These are phyloP conservation scores for Tanypteryx hageni DNA, from an alignment of 2,888 invertebrate species.

Conservation along the genomic window DNA sequence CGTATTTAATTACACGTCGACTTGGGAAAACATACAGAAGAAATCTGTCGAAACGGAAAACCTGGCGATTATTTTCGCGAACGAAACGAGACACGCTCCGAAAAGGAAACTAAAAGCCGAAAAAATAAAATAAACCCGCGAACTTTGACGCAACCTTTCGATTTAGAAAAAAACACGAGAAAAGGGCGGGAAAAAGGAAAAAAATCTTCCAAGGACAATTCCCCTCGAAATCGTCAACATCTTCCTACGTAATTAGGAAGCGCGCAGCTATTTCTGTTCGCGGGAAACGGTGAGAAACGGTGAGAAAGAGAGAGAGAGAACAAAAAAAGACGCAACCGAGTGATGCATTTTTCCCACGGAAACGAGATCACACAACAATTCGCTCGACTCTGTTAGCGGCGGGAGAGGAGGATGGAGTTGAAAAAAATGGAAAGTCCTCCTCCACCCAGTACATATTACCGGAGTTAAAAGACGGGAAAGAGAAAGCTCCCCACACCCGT, in stretches of 20 bases:
- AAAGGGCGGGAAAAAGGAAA: not conserved
- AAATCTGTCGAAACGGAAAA: not conserved
- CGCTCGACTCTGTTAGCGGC: not conserved
- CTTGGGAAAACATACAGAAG: too few species aligned
- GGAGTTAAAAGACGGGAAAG: slow-evolving; percentile 6
- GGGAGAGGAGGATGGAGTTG: not conserved
- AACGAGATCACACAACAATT: slow-evolving; percentile 21
- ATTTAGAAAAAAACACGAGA: not conserved
- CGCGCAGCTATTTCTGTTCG: slow-evolving; percentile 20
- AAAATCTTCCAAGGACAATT: slow-evolving; percentile 34
- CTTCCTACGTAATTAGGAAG: slow-evolving; percentile 42
- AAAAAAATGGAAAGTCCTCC: slow-evolving; percentile 7
- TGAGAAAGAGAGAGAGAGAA: not conserved
- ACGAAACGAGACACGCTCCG: not conserved
- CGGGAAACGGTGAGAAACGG: slow-evolving; percentile 1
- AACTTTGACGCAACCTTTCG: not conserved
- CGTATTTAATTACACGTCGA: too few species aligned
- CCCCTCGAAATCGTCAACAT: not conserved
- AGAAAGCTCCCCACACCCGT: slow-evolving; percentile 36
- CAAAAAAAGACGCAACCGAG: not conserved
- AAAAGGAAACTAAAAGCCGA: not conserved
- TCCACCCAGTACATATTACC: not conserved
- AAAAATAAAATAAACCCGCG: not conserved
- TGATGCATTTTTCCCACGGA: slow-evolving; percentile 48
- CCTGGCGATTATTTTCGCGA: not conserved